phyloP scores from a whole-genome alignment of 2,113 vertebrate species.

The Myrmecophaga tridactyla region DNA sequence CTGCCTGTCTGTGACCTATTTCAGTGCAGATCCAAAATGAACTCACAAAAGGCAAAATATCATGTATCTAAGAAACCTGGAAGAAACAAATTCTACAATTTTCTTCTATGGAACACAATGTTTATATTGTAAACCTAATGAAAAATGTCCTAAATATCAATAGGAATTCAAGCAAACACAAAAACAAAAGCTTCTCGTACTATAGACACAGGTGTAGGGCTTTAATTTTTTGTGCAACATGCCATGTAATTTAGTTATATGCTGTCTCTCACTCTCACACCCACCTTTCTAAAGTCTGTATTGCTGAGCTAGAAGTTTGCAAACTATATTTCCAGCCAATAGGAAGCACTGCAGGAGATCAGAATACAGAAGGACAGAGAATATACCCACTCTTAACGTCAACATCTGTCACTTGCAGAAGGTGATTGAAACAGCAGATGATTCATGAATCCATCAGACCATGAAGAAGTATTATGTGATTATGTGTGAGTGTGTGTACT shows the following conservation, averaged over 20 bases:
- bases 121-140: neutral
- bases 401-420: neutral
- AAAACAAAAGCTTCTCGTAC: neutral
- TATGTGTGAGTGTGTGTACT: neutral
- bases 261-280: neutral
- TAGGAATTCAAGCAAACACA: neutral
- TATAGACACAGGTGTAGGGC: neutral
- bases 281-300: neutral
- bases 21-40: neutral
- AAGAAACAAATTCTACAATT: neutral
- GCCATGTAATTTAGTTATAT: neutral
- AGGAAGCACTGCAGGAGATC: neutral
- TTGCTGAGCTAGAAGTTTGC: neutral
- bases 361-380: neutral
- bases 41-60: neutral
- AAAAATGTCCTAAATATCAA: neutral
- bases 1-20: neutral
- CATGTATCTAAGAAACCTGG: neutral
- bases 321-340: neutral
- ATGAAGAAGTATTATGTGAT: neutral
- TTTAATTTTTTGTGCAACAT: neutral
- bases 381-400: neutral
- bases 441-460: accelerated
- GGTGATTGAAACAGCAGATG: neutral
- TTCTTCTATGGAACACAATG: neutral